Evolutionary conservation across 1,140 invertebrate species (phyloP), one percentile per base, ranked within the genome.

Genomic region (Colletes gigas): DNA sequence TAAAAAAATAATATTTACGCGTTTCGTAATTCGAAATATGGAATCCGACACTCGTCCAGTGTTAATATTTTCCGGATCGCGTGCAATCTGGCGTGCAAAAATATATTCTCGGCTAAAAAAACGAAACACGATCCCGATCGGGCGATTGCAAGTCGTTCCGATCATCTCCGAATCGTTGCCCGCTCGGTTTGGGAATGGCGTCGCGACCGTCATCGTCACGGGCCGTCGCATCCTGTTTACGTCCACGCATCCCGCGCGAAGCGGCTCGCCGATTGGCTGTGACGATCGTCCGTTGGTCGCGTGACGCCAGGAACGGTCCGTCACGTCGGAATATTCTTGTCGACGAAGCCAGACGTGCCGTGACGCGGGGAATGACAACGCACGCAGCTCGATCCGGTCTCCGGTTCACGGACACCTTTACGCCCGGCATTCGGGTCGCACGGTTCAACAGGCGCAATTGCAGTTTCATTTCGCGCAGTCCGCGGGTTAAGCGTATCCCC

Each of bases 311-410:
- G 21, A 69, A 62, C 66, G 21, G 66, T 71, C 69, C 75, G 30
- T 78, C 75, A 78, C 55, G 67, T 62, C 55, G 75, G 47, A 70
- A 78, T 78, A 78, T 78, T 71, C 75, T 78, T 78, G 75, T 50
- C 62, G 67, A 52, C 75, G 68, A 62, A 44, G 75, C 75, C 59
- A n/a, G 75, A 78, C 67, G 67, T 50, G 70, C 67, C 44, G 67
- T 78, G 68, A 78, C 67, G 47, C n/a, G 75, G n/a, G n/a, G 57
- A 70, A 71, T 78, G 75, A 78, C 75, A 62, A 21, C 30, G 5
- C 19, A 44, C 70, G 19, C 44, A 19, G 71, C 57, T 30, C 72
- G 47, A 54, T 66, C 41, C 60, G 21, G 39, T 15, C 10, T 44
- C 47, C 41, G 19, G 60, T 50, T 69, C 75, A 62, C n/a, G 55